Conservation (phyloP, 1,140 invertebrate species). For the Macrosteles quadrilineatus region DNA sequence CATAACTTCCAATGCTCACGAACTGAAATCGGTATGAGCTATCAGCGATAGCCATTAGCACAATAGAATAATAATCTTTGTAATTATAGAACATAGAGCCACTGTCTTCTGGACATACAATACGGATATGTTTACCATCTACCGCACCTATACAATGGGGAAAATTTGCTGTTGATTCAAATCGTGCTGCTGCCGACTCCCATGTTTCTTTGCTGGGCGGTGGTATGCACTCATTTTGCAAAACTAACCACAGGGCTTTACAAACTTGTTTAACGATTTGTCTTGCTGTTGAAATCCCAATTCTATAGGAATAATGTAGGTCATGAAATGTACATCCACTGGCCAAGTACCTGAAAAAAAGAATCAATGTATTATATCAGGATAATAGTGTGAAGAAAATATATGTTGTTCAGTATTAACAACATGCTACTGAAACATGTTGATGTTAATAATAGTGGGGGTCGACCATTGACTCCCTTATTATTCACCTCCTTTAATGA, state of each 20-base stretch:
- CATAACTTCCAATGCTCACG: conserved; percentile 50
- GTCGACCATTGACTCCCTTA: background rate
- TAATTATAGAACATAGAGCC: conserved; percentile 51
- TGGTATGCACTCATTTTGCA: conserved; percentile 22
- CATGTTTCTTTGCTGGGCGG: conserved; percentile 38
- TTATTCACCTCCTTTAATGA: background rate
- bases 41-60: conserved; percentile 52
- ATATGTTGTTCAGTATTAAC: background rate
- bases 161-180: conserved; percentile 49
- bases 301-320: conserved; percentile 35
- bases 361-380: background rate
- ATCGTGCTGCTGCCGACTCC: conserved; percentile 42
- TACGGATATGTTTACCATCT: conserved; percentile 49
- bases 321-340: conserved; percentile 31
- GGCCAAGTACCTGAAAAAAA: conserved; percentile 27
- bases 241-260: conserved; percentile 28
- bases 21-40: conserved; percentile 50
- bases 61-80: conserved; percentile 50
- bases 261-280: background rate
- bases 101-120: conserved; percentile 42
- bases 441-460: background rate
- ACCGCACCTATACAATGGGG: conserved; percentile 52
- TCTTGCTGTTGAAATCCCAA: conserved; percentile 29
- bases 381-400: background rate
- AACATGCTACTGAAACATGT: background rate